A percentile compares a stretch with the other conserved stretches of the same genome.
These are phyloP conservation scores for Apis cerana DNA, from an alignment of 1,140 invertebrate genomes.

Conservation along the genomic window DNA sequence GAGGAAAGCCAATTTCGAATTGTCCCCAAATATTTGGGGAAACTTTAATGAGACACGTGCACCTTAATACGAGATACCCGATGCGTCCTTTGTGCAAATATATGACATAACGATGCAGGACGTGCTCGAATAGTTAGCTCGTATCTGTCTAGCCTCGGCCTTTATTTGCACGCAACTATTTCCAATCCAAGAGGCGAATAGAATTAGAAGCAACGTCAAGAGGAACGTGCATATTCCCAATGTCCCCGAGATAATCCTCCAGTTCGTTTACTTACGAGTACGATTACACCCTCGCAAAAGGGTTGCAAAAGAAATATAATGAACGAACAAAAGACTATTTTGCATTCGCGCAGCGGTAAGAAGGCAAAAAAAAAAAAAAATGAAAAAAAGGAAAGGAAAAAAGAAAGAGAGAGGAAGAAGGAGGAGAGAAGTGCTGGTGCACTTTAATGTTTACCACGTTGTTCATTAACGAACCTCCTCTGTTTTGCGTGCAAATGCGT, in stretches of 20 bases:
- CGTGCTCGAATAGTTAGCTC: slow-evolving; percentile 8
- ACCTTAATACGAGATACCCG: background rate
- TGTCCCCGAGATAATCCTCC: slow-evolving; percentile 59
- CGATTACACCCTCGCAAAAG: background rate
- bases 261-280: slow-evolving; percentile 57
- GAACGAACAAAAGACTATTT: background rate
- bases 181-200: slow-evolving; percentile 38
- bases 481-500: slow-evolving; percentile 35
- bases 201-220: slow-evolving; percentile 56
- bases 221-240: slow-evolving; percentile 58
- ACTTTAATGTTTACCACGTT: slow-evolving; percentile 52
- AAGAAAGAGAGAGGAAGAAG: background rate
- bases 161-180: slow-evolving; percentile 61
- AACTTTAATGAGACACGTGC: slow-evolving; percentile 11
- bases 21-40: background rate
- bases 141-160: background rate
- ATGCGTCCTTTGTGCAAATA: slow-evolving; percentile 15
- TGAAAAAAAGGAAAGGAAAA: slow-evolving; percentile 6
- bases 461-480: slow-evolving; percentile 51
- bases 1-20: background rate
- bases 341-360: slow-evolving; percentile 18
- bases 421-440: background rate
- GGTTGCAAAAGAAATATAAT: slow-evolving; percentile 2
- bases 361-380: background rate
- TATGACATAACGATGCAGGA: slow-evolving; percentile 18